Conservation (phyloP, 1,140 invertebrate species). For the Ridgeia piscesae region DNA sequence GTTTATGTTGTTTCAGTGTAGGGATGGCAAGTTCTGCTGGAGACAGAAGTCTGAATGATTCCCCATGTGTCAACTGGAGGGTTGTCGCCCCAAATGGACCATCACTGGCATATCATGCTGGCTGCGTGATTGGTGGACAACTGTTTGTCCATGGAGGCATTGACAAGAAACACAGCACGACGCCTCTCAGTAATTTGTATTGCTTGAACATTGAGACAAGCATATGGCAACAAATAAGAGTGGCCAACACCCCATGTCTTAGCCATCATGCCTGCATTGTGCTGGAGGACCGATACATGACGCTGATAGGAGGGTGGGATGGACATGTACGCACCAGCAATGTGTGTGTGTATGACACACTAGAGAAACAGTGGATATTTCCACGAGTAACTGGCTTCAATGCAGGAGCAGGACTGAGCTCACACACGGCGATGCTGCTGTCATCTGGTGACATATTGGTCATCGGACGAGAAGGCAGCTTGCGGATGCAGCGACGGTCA, state of each 20-base stretch:
- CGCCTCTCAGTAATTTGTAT: constrained; percentile 45
- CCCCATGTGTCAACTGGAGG: neutral
- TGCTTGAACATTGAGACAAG: constrained; percentile 33
- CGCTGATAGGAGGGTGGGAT: constrained; percentile 56
- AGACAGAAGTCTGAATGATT: neutral
- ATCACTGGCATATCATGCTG: constrained; percentile 40
- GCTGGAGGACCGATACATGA: constrained; percentile 44
- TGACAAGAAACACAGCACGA: constrained; percentile 33
- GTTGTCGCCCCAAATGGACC: constrained; percentile 36
- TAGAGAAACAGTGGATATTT: constrained; percentile 41
- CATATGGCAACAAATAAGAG: constrained; percentile 11
- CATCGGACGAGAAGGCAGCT: constrained; percentile 52
- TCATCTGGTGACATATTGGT: constrained; percentile 46
- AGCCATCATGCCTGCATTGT: constrained; percentile 52
- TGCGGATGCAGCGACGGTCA: constrained; percentile 46
- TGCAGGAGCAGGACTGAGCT: constrained; percentile 51
- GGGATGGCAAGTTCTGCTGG: neutral
- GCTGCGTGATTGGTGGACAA: constrained; percentile 34
- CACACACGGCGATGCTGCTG: constrained; percentile 46
- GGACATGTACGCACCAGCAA: constrained; percentile 42
- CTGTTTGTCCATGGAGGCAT: constrained; percentile 54
- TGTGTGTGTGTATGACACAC: constrained; percentile 46
- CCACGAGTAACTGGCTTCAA: constrained; percentile 46
- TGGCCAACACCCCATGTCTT: constrained; percentile 35
- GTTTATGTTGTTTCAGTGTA: neutral